phyloP scores from a whole-genome alignment of 30 jellyfish, hydroid and myxozoan species.

The Hydra vulgaris region DNA sequence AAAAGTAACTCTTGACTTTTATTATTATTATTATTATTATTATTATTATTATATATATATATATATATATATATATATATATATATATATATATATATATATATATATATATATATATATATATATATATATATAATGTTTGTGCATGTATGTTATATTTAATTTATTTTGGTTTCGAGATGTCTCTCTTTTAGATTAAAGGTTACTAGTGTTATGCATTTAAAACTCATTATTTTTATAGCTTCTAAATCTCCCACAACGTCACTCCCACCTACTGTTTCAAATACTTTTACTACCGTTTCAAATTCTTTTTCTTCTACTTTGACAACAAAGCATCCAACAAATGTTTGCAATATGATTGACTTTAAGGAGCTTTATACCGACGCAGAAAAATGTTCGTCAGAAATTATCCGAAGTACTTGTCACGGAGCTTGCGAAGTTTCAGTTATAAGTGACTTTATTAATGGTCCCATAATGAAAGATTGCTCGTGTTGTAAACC shows the following conservation, averaged over 20 bases:
- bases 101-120: too few relatives aligned
- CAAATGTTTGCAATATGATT: neutral
- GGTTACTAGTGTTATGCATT: too few relatives aligned
- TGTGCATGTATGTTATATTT: too few relatives aligned
- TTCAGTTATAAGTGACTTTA: conserved; percentile 17
- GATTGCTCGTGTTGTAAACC: conserved; percentile 57
- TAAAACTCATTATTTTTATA: neutral
- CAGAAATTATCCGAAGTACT: conserved; percentile 12
- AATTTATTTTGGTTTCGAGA: too few relatives aligned
- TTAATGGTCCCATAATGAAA: neutral
- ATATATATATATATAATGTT: too few relatives aligned
- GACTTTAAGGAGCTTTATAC: neutral
- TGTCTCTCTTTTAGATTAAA: too few relatives aligned
- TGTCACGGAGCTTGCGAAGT: conserved; percentile 49
- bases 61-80: too few relatives aligned
- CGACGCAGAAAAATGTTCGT: conserved; percentile 20
- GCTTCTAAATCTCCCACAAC: neutral
- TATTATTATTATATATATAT: too few relatives aligned
- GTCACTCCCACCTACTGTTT: neutral
- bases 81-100: too few relatives aligned
- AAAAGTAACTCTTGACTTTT: conserved; percentile 7
- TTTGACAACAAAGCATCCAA: conserved; percentile 7
- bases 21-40: too few relatives aligned
- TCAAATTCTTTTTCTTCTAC: neutral
- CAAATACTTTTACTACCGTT: neutral